Base-by-base conservation (phyloP, 2,113 vertebrate genomes). In the Ophiodon elongatus region DNA sequence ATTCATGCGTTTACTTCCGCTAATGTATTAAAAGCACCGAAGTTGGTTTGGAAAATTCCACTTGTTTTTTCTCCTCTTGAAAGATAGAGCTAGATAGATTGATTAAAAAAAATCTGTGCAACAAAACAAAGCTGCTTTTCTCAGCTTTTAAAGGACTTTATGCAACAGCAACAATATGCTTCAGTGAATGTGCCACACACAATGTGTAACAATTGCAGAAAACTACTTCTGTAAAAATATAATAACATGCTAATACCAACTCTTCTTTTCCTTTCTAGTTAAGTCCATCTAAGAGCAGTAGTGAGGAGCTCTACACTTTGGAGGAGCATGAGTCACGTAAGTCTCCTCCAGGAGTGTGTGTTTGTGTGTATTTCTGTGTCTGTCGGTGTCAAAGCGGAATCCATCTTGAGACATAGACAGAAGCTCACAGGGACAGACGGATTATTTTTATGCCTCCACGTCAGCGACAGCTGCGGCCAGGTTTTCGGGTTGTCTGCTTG, bases 241-340 rank as follows among this genome's bases (percentile, higher is more conserved):
- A 57, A 60, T 59, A 33, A 72, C 15, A 31, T 69, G 21, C 41
- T 80, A 1, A 70, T 73, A 0, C 1, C 0, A 2, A 3, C 5
- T 23, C 4, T 35, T 66, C 2, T 65, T 76, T 50, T 39, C 23
- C 35, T 21, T 47, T 85, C 13, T 85, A 99, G 98, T 94, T 97
- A 81, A 95, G 89, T 77, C 92, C 92, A 63, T 92, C 94, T 50
- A 77, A 89, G 21, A 96, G 83, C 90, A 84, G 95, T 81, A 14
- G 95, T 96, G 88, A 96, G 75, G 96, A 90, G 68, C 95, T 99
- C 29, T 98, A 97, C 87, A 94, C 96, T 57, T 80, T 99, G 88
- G 94, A 94, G 0, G 95, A 98, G 83, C 97, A 98, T 85, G 95
- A 98, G 87, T 97, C 98, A 73, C 97, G 98, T 99, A 96, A 96